Conservation (phyloP, 2,113 vertebrate genomes). For the Ictidomys tridecemlineatus region DNA sequence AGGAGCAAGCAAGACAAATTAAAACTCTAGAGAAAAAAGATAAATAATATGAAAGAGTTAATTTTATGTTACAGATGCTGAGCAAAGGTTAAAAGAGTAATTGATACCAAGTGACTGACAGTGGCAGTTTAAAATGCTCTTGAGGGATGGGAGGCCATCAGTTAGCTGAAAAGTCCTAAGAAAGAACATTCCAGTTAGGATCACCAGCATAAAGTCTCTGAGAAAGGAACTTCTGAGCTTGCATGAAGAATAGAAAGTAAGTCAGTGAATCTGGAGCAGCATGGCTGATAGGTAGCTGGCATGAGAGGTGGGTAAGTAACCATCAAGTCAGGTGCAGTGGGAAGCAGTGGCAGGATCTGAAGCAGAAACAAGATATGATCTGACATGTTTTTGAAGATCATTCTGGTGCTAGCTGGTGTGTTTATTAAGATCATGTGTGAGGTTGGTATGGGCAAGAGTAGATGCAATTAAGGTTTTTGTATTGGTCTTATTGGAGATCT, state of each 20-base stretch:
- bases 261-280: neutral
- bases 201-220: neutral
- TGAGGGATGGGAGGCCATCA: neutral
- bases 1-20: slow-evolving; percentile 38
- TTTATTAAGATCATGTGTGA: neutral
- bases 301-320: neutral
- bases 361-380: neutral
- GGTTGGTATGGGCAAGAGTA: neutral
- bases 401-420: neutral
- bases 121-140: neutral
- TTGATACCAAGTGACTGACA: neutral
- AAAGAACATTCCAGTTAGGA: slow-evolving; percentile 37
- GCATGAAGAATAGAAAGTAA: neutral
- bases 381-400: neutral
- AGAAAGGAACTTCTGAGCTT: neutral
- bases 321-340: neutral
- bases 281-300: neutral
- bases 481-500: neutral
- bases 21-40: slow-evolving; percentile 18
- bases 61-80: slow-evolving; percentile 39
- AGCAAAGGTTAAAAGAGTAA: neutral
- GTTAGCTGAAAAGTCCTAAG: slow-evolving; percentile 33
- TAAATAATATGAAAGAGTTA: slow-evolving; percentile 10
- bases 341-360: neutral
- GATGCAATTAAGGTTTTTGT: neutral